Conservation (phyloP, 2,888 invertebrate genomes). For the Morpho deidamia region DNA sequence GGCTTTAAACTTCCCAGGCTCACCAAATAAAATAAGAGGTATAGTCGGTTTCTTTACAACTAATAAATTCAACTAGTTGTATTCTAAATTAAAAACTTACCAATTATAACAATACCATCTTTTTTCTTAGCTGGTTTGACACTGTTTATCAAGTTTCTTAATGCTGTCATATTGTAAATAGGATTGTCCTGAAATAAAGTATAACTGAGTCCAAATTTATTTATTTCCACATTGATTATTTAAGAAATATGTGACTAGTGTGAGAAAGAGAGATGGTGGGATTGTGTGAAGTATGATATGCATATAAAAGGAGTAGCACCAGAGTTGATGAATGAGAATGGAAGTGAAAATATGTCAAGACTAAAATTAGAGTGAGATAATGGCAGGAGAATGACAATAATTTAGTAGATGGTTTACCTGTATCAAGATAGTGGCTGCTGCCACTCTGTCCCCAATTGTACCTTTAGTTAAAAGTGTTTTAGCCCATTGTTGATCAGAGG, state of each 20-base stretch:
- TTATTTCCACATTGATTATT: too few species aligned
- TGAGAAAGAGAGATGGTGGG: too few species aligned
- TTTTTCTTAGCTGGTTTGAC: slow-evolving; percentile 88
- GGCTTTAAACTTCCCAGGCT: too few species aligned
- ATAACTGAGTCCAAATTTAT: neutral
- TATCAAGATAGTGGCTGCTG: slow-evolving; percentile 88
- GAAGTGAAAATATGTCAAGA: too few species aligned
- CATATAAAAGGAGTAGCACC: too few species aligned
- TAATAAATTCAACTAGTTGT: too few species aligned
- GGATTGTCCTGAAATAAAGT: slow-evolving; percentile 83
- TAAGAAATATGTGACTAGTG: too few species aligned
- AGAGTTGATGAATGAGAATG: too few species aligned
- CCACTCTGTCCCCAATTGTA: slow-evolving; percentile 90
- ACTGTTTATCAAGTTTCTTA: slow-evolving; percentile 85
- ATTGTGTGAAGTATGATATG: too few species aligned
- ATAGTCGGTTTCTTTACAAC: too few species aligned
- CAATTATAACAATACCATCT: slow-evolving; percentile 82
- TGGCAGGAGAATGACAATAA: too few species aligned
- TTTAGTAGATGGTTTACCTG: slow-evolving; percentile 42
- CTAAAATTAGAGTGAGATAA: neutral
- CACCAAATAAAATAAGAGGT: too few species aligned
- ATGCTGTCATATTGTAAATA: slow-evolving; percentile 84
- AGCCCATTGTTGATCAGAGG: slow-evolving; percentile 86
- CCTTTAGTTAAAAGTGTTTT: slow-evolving; percentile 88
- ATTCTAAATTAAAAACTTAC: slow-evolving; percentile 42